These are phyloP conservation scores for Chiloscyllium punctatum DNA, from an alignment of 2,797 vertebrate genomes.

Conservation along the genomic window DNA sequence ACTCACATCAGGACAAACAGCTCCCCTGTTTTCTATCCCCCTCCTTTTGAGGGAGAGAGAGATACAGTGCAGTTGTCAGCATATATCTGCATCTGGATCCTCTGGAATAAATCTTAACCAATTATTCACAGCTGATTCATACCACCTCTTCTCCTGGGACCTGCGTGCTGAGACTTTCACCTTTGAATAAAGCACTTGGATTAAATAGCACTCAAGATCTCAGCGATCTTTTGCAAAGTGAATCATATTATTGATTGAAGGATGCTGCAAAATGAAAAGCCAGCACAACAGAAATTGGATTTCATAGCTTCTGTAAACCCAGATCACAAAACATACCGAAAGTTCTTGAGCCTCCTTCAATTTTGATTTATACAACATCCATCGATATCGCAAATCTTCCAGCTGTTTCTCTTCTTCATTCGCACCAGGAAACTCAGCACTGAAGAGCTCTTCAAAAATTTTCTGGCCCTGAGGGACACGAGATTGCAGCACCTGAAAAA, in stretches of 20 bases:
- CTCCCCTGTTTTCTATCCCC: background rate
- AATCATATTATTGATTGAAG: background rate
- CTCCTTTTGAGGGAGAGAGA: too few species aligned
- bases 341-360: slow-evolving; percentile 60
- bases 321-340: slow-evolving; percentile 52
- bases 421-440: slow-evolving; percentile 44
- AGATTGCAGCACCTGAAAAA: slow-evolving; percentile 62
- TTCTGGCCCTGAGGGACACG: slow-evolving; percentile 63
- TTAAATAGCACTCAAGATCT: background rate
- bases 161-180: background rate
- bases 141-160: background rate
- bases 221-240: background rate
- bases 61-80: background rate
- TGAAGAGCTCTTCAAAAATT: slow-evolving; percentile 63
- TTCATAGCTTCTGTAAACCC: background rate
- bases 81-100: too few species aligned
- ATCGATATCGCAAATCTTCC: slow-evolving; percentile 79
- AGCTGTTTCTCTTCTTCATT: slow-evolving; percentile 50
- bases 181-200: background rate
- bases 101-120: background rate
- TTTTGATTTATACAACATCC: slow-evolving; percentile 90
- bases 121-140: background rate
- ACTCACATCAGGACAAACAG: background rate
- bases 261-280: background rate
- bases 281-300: background rate